Evolutionary conservation across 1,140 invertebrate species (phyloP).

Genomic region (Nixonia krombeini): DNA sequence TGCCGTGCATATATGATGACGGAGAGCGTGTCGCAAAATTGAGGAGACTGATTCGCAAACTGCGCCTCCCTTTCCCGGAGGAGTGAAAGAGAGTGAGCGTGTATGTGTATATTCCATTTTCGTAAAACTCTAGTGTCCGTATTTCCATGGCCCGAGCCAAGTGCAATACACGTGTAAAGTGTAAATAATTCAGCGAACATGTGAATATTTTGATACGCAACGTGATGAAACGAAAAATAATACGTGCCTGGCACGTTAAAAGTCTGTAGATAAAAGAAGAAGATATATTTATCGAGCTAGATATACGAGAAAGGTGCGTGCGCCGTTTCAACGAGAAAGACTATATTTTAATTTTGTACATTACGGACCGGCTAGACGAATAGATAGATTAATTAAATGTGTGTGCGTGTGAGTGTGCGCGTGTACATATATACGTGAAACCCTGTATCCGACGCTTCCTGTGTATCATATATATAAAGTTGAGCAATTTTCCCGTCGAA

Average conservation of each 20-base stretch:
- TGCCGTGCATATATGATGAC: slow-evolving; percentile 75
- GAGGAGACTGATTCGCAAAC: slow-evolving; percentile 21
- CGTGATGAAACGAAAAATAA: slow-evolving; percentile 13
- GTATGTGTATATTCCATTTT: slow-evolving; percentile 6
- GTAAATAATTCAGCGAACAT: slow-evolving; percentile 39
- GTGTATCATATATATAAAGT: slow-evolving; percentile 41
- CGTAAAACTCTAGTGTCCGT: not conserved
- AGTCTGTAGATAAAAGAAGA: slow-evolving; percentile 40
- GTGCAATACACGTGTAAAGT: slow-evolving; percentile 37
- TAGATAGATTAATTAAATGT: slow-evolving; percentile 29
- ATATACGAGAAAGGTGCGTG: not conserved
- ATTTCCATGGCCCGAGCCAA: slow-evolving; percentile 8
- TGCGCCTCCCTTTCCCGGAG: slow-evolving; percentile 3
- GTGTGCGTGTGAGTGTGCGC: slow-evolving; percentile 15
- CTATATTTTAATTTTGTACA: slow-evolving; percentile 36
- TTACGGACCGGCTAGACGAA: slow-evolving; percentile 15
- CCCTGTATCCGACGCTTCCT: slow-evolving; percentile 27
- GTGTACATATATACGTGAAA: slow-evolving; percentile 10
- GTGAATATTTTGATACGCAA: slow-evolving; percentile 31
- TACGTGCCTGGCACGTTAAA: slow-evolving; percentile 3
- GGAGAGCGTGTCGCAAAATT: not conserved
- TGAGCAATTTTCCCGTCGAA: slow-evolving; percentile 38
- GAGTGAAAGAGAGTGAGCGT: slow-evolving; percentile 2
- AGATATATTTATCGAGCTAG: slow-evolving; percentile 24
- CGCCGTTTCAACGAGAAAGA: slow-evolving; percentile 6